Conservation (phyloP, 53 echinoderm and acorn worm species). For the Temnopleurus reevesii region DNA sequence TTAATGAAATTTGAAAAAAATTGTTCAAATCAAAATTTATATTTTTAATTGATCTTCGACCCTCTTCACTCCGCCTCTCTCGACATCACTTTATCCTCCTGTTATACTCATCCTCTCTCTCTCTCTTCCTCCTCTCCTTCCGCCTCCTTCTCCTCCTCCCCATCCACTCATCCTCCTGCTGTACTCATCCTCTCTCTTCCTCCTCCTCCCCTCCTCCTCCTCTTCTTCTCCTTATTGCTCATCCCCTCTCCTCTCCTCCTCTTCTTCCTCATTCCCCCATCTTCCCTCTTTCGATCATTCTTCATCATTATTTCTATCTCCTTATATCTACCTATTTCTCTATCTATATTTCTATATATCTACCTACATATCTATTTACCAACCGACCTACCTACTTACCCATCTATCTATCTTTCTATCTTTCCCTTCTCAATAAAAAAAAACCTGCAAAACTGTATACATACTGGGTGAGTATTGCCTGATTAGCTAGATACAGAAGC, state of each 20-base stretch:
- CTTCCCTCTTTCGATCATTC: neutral
- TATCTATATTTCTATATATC: neutral
- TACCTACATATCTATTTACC: neutral
- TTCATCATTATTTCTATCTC: no score
- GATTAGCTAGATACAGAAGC: neutral
- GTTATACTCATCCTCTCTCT: neutral
- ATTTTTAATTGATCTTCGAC: no score
- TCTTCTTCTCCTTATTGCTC: neutral
- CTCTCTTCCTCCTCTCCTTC: neutral
- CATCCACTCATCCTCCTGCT: no score
- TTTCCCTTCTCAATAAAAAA: neutral
- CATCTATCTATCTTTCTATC: neutral
- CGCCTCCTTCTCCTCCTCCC: neutral
- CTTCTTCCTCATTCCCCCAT: neutral
- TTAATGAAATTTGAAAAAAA: no score
- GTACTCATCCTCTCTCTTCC: neutral
- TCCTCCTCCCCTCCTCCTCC: neutral
- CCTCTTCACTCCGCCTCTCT: no score
- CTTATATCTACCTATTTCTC: no score
- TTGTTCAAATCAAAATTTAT: no score
- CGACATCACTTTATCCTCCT: no score
- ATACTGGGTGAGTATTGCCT: neutral
- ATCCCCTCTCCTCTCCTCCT: neutral
- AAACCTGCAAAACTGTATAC: slow-evolving; percentile 25
- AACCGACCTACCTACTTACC: neutral